These are phyloP conservation scores for Ophion ventricosus DNA, from an alignment of 2,888 invertebrate genomes.

Conservation along the genomic window DNA sequence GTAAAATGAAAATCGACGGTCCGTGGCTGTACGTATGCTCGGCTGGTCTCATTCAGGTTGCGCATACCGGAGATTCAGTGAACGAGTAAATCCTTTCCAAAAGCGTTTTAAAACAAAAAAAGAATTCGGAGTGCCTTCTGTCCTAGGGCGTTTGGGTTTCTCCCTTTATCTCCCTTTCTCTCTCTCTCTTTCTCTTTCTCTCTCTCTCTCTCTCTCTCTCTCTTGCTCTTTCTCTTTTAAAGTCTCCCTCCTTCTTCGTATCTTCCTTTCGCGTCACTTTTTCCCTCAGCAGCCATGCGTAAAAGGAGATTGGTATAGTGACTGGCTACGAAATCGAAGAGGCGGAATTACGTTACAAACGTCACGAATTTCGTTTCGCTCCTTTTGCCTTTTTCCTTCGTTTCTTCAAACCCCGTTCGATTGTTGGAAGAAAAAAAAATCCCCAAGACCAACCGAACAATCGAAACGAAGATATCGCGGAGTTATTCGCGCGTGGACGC, in stretches of 20 bases:
- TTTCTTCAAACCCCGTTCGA: background rate
- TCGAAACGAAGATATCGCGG: slow-evolving; percentile 19
- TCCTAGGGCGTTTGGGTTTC: background rate
- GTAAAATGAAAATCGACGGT: slow-evolving; percentile 34
- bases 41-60: slow-evolving; percentile 11
- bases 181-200: slow-evolving; percentile 7
- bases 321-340: slow-evolving; percentile 47
- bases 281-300: slow-evolving; percentile 28
- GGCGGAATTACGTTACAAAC: slow-evolving; percentile 17
- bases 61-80: slow-evolving; percentile 47
- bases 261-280: slow-evolving; percentile 10
- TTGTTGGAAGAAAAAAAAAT: slow-evolving; percentile 1
- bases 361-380: slow-evolving; percentile 25
- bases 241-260: background rate
- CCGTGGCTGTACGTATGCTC: slow-evolving; percentile 36
- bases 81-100: slow-evolving; percentile 54
- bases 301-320: slow-evolving; percentile 22
- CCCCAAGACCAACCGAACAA: slow-evolving; percentile 9
- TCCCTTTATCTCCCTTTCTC: background rate
- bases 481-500: slow-evolving; percentile 24
- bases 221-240: too few species aligned
- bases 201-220: too few species aligned
- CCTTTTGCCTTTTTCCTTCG: background rate
- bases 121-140: background rate
- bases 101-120: slow-evolving; percentile 26